A percentile compares a stretch with the other conserved stretches of the same genome.
Conservation (phyloP, 2,888 invertebrate genomes). For the Acanthopleura granulata region DNA sequence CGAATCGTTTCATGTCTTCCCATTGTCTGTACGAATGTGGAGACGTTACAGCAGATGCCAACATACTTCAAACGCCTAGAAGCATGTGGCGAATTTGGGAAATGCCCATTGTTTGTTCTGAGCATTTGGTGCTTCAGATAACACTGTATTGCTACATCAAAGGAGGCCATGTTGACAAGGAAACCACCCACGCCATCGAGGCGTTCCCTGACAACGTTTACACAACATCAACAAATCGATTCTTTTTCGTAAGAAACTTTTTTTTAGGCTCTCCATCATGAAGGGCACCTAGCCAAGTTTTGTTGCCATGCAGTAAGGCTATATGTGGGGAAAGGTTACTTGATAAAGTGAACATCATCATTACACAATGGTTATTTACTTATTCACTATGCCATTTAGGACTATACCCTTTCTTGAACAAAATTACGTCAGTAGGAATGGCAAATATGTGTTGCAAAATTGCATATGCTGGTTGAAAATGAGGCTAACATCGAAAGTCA, state of each 20-base stretch:
- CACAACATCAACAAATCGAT: constrained; percentile 17
- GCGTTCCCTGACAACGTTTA: neutral
- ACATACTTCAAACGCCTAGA: constrained; percentile 15
- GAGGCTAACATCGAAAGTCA: too few relatives aligned
- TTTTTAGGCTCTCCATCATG: neutral
- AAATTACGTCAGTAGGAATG: too few relatives aligned
- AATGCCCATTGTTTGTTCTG: constrained; percentile 12
- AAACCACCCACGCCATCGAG: constrained; percentile 14
- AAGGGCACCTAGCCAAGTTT: too few relatives aligned
- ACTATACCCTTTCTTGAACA: too few relatives aligned
- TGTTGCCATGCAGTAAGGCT: too few relatives aligned
- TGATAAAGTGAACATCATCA: too few relatives aligned
- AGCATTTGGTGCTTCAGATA: constrained; percentile 13
- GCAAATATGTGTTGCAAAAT: too few relatives aligned
- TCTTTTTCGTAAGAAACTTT: neutral
- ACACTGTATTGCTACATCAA: constrained; percentile 15
- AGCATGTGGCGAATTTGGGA: constrained; percentile 16
- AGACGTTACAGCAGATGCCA: constrained; percentile 15
- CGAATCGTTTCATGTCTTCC: constrained; percentile 17
- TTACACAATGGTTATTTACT: too few relatives aligned
- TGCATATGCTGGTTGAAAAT: too few relatives aligned
- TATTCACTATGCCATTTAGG: too few relatives aligned
- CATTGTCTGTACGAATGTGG: neutral
- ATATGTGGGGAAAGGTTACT: too few relatives aligned
- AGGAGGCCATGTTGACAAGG: constrained; percentile 16